Evolutionary conservation across 2,797 vertebrate species (phyloP).

Genomic region (Cygnus olor): DNA sequence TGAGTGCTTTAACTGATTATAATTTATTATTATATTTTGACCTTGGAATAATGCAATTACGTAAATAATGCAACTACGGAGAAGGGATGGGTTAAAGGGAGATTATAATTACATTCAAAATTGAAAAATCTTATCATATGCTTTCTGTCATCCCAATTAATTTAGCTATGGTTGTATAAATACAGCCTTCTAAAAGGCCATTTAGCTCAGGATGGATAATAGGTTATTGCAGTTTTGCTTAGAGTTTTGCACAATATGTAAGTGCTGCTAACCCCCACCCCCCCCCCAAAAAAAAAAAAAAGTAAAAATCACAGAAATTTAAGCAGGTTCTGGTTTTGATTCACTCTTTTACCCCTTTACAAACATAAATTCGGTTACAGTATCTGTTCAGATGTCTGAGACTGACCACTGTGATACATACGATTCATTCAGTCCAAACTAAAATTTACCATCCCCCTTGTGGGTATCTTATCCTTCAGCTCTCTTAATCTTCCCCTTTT

Average conservation of each 20-base stretch:
- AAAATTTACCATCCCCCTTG: neutral
- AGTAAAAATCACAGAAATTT: neutral
- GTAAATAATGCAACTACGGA: neutral
- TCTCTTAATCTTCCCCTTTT: neutral
- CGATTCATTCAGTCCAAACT: neutral
- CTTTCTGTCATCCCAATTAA: conserved; percentile 3
- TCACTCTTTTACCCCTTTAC: neutral
- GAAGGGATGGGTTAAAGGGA: neutral
- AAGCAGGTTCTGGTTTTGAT: neutral
- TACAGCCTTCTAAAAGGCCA: neutral
- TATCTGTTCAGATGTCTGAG: neutral
- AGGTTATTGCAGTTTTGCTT: neutral
- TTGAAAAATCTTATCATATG: neutral
- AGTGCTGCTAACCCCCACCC: neutral
- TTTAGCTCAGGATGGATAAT: neutral
- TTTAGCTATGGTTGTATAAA: neutral
- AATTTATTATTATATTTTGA: conserved; percentile 27
- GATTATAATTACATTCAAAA: neutral
- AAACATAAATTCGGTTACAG: neutral
- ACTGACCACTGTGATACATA: neutral
- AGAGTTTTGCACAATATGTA: neutral
- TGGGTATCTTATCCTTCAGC: neutral
- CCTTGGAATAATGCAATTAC: conserved; percentile 6
- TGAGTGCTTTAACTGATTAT: neutral
- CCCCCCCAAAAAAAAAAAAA: no score